Percentiles rank a stretch among this genome's conserved stretches.
These are phyloP conservation scores for Holocentrus rufus DNA, from an alignment of 2,797 vertebrate species.

Conservation along the genomic window DNA sequence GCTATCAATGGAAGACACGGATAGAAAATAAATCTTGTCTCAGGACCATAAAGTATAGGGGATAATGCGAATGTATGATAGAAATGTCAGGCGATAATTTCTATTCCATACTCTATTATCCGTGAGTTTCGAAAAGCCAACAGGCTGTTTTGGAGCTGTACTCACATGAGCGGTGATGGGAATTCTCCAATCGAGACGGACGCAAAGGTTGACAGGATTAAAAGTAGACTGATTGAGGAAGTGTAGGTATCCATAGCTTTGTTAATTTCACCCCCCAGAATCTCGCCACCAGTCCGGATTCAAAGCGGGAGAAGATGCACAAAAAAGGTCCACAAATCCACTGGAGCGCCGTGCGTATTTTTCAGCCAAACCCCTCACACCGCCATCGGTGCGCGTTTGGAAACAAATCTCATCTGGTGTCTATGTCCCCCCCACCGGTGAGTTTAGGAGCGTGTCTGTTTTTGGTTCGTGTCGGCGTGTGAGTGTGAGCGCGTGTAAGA, in stretches of 20 bases:
- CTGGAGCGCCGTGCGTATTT: conserved; percentile 45
- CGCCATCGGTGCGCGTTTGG: conserved; percentile 77
- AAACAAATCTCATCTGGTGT: conserved; percentile 71
- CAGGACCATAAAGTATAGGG: too few species aligned
- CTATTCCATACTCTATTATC: background rate
- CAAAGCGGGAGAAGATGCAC: conserved; percentile 23
- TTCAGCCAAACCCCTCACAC: conserved; percentile 64
- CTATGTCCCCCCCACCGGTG: conserved; percentile 37
- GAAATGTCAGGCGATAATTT: background rate
- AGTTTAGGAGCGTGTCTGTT: conserved; percentile 48
- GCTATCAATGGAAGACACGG: too few species aligned
- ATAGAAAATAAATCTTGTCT: too few species aligned
- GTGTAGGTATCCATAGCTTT: conserved; percentile 73
- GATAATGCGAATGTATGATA: background rate
- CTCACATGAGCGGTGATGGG: conserved; percentile 77
- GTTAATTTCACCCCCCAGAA: conserved; percentile 26
- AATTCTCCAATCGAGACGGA: conserved; percentile 72
- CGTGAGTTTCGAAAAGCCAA: conserved; percentile 53
- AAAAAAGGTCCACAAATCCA: conserved; percentile 51
- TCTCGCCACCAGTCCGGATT: conserved; percentile 19
- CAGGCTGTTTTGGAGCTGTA: conserved; percentile 59
- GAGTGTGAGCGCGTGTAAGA: conserved; percentile 2
- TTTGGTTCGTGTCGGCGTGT: conserved; percentile 28
- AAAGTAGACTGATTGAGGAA: conserved; percentile 68
- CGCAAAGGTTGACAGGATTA: conserved; percentile 71